phyloP scores from a whole-genome alignment of 30 jellyfish, hydroid and myxozoan genomes.

The Rhopilema esculentum region DNA sequence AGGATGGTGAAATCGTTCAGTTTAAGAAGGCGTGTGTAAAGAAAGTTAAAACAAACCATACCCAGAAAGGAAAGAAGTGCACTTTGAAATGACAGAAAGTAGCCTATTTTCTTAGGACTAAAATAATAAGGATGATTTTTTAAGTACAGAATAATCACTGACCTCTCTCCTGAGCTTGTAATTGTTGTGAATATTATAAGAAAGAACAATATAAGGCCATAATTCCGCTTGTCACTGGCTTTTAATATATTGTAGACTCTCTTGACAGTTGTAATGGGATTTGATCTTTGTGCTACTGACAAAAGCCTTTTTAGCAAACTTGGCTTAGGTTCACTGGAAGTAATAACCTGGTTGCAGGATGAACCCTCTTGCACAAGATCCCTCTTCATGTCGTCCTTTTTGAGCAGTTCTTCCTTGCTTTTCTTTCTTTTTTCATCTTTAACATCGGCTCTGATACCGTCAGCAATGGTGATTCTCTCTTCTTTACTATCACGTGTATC shows the following conservation, averaged over 20 bases:
- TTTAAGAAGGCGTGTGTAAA: neutral
- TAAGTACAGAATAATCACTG: neutral
- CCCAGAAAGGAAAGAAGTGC: neutral
- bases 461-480: no score
- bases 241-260: neutral
- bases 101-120: neutral
- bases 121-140: neutral
- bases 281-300: neutral
- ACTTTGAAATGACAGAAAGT: neutral
- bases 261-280: neutral
- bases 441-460: no score
- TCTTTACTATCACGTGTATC: no score
- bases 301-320: neutral
- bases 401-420: no score
- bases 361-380: no score
- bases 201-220: neutral
- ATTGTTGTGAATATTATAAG: neutral
- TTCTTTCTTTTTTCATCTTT: no score
- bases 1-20: neutral
- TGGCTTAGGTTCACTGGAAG: no score
- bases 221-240: neutral
- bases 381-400: no score
- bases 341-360: no score
- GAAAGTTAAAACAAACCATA: slow-evolving; percentile 3
- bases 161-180: neutral